Evolutionary conservation across 2,888 invertebrate species (phyloP).

Genomic region (Vannuccia rotundouncinata): DNA sequence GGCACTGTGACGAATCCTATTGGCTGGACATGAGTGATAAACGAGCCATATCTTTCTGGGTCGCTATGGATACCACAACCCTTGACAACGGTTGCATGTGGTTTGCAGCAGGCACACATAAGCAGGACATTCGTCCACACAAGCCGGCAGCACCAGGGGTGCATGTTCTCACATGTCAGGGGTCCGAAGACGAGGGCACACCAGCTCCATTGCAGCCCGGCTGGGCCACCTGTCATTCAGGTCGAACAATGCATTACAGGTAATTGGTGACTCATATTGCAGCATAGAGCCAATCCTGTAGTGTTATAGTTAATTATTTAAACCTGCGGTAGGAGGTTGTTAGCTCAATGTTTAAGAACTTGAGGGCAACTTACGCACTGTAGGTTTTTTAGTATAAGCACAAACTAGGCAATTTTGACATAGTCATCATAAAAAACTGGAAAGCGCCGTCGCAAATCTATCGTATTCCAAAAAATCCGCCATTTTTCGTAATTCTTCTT

Average conservation of each 20-base stretch:
- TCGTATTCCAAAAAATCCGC: too few relatives aligned
- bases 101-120: conserved; percentile 39
- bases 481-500: too few relatives aligned
- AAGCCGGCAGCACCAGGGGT: conserved; percentile 38
- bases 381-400: too few relatives aligned
- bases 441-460: too few relatives aligned
- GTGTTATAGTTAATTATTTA: too few relatives aligned
- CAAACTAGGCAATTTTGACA: too few relatives aligned
- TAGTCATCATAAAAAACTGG: too few relatives aligned
- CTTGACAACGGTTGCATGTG: conserved; percentile 40
- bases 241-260: conserved; percentile 42
- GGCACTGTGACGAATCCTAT: conserved; percentile 43
- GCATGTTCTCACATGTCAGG: conserved; percentile 41
- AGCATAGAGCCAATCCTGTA: too few relatives aligned
- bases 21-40: conserved; percentile 43
- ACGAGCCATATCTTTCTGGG: conserved; percentile 42
- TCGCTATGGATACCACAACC: conserved; percentile 38
- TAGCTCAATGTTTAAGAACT: too few relatives aligned
- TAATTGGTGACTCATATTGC: neutral
- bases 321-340: too few relatives aligned
- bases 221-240: conserved; percentile 41
- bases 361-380: too few relatives aligned
- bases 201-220: conserved; percentile 41
- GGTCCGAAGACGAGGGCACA: conserved; percentile 40
- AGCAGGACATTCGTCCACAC: conserved; percentile 37